Base-by-base conservation (phyloP, 2,113 vertebrate genomes). In the Arothron firmamentum region DNA sequence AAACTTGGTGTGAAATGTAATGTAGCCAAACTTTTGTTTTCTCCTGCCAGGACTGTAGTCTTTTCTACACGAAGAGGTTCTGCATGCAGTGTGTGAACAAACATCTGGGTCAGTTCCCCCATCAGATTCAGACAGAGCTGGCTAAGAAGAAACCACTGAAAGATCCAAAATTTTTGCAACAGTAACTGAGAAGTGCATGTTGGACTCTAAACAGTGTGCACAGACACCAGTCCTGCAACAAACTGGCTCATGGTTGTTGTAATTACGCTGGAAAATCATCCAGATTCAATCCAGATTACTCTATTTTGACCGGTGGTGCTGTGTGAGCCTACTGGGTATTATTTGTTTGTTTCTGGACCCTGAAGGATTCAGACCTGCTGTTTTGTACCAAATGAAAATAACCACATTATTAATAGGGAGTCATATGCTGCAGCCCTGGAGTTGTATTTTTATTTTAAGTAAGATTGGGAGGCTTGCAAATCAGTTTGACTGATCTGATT, bases 61-160 rank as follows among this genome's bases (percentile, higher is more conserved):
- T 98, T 1, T 96, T 95, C 88, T 96, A 94, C 87, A 90, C 92
- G 56, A 93, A 89, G 86, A 88, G 92, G 47, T 95, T 97, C 79
- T 96, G 94, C 56, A 82, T 94, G 11, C 89, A 77, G 6, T 97
- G 94, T 52, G 92, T 93, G 65, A 90, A 81, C 64, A 75, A 92
- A 76, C 87, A 95, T 70, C 28, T 93, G 25, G 72, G 88, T 0
- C 92, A 92, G 55, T 97, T 97, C 81, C 93, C 95, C 21, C 74
- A 59, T 56, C 92, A 94, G 87, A 94, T 96, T 62, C 90, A 68
- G 83, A 81, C 81, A 13, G 94, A 94, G 56, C 28, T 94, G 67
- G 83, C 85, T 51, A 96, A 92, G 82, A 94, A 87, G 75, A 90
- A 88, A 38, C 74, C 34, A 10, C 34, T 4, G 34, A 70, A 48